These are phyloP conservation scores for Chroicocephalus ridibundus DNA, from an alignment of 2,113 vertebrate species.

Conservation along the genomic window DNA sequence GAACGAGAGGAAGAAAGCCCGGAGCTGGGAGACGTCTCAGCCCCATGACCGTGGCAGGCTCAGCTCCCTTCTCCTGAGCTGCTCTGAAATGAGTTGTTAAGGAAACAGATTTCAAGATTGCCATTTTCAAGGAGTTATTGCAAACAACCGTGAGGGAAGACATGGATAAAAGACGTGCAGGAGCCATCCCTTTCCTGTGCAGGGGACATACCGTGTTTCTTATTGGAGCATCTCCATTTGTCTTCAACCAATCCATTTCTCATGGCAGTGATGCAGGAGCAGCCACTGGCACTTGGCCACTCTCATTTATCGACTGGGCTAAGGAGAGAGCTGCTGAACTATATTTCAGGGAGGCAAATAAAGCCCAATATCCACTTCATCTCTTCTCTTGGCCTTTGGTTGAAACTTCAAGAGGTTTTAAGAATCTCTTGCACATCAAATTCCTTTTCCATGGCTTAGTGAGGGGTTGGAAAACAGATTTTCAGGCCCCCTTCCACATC, in stretches of 20 bases:
- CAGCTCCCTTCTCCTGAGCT: background rate
- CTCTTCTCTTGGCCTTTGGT: background rate
- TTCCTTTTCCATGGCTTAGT: background rate
- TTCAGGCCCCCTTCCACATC: background rate
- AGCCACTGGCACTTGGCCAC: background rate
- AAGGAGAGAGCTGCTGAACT: background rate
- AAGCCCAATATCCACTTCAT: background rate
- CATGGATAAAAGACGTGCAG: background rate
- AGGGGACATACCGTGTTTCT: background rate
- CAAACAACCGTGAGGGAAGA: background rate
- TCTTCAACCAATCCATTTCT: background rate
- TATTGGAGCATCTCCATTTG: fast-evolving
- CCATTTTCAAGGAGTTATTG: background rate
- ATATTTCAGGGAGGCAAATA: background rate
- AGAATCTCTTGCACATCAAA: background rate
- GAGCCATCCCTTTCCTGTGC: background rate
- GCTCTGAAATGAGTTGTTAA: slow-evolving; percentile 2
- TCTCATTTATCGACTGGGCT: background rate
- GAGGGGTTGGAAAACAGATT: background rate
- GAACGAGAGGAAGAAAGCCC: fast-evolving
- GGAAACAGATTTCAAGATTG: slow-evolving; percentile 15
- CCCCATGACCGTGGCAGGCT: fast-evolving
- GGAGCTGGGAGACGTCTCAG: background rate
- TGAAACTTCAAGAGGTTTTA: background rate
- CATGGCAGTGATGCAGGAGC: background rate